Evolutionary conservation across 2,797 vertebrate genomes (phyloP).

Genomic region (Muscicapa striata): DNA sequence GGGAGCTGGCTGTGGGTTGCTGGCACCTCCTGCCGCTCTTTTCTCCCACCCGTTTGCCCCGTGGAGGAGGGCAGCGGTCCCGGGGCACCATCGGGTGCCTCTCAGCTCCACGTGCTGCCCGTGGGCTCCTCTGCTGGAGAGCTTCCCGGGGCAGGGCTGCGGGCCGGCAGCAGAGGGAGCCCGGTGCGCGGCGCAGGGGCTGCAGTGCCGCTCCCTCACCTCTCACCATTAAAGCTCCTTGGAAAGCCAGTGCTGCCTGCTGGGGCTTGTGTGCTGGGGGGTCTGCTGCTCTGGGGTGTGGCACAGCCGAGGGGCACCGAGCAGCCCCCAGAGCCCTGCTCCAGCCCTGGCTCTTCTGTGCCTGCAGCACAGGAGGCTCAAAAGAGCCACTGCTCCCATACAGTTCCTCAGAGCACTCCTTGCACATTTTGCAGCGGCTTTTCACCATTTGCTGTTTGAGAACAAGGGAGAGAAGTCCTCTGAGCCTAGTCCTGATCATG

Average conservation of each 20-base stretch:
- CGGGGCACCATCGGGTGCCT: fast-evolving
- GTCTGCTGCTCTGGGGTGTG: neutral
- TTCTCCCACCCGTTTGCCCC: neutral
- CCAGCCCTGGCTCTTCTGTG: neutral
- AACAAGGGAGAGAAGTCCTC: neutral
- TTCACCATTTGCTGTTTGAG: neutral
- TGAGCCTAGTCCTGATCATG: neutral
- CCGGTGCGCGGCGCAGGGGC: neutral
- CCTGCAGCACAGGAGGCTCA: fast-evolving
- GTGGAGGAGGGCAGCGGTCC: fast-evolving
- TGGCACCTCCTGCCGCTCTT: neutral
- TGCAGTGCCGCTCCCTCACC: fast-evolving
- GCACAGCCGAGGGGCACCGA: neutral
- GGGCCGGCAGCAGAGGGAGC: conserved; percentile 34
- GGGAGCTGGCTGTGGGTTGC: neutral
- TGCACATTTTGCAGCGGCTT: fast-evolving
- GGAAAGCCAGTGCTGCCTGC: neutral
- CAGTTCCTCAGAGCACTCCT: fast-evolving
- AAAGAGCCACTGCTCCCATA: fast-evolving
- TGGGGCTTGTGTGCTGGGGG: fast-evolving
- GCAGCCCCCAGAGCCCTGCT: neutral
- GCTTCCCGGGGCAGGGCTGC: neutral
- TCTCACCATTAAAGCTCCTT: neutral
- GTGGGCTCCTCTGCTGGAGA: neutral
- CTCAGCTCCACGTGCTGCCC: fast-evolving